A percentile compares a stretch with the other conserved stretches of the same genome.
Evolutionary conservation across 2,113 vertebrate genomes (phyloP).

Genomic region (Chionis minor): DNA sequence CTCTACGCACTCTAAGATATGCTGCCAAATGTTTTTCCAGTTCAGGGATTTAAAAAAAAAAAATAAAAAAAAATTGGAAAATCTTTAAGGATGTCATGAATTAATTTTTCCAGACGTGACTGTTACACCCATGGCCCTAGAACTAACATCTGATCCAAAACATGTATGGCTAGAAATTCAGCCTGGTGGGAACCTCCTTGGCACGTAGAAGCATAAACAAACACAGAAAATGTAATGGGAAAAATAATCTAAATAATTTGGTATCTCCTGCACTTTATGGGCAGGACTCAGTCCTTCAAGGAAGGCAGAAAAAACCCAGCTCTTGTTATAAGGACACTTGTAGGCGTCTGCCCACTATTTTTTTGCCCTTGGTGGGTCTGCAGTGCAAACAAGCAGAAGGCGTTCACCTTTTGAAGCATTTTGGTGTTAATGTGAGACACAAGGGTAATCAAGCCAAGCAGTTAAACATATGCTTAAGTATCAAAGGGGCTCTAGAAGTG

Average conservation of each 20-base stretch:
- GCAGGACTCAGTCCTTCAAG: not conserved
- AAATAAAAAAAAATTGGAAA: not conserved
- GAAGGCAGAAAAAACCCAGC: not conserved
- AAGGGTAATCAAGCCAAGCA: not conserved
- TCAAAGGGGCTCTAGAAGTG: not conserved
- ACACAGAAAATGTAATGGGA: not conserved
- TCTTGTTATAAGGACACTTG: not conserved
- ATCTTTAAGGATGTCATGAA: not conserved
- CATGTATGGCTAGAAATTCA: not conserved
- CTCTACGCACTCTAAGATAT: not conserved
- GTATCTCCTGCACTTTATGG: not conserved
- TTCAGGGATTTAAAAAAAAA: not conserved
- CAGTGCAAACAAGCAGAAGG: not conserved
- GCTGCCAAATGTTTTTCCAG: not conserved
- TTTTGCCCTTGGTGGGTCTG: not conserved
- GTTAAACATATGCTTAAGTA: not conserved
- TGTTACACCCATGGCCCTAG: not conserved
- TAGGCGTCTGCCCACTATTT: not conserved
- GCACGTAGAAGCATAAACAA: not conserved
- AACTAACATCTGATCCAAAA: not conserved
- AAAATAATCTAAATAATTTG: not conserved
- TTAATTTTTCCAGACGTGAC: not conserved
- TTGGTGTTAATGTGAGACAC: not conserved
- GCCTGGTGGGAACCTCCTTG: not conserved
- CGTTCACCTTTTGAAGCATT: not conserved